Percentiles rank a stretch among this genome's conserved stretches.
phyloP scores from a whole-genome alignment of 2,888 invertebrate species.

The Sphaerophoria rueppellii region DNA sequence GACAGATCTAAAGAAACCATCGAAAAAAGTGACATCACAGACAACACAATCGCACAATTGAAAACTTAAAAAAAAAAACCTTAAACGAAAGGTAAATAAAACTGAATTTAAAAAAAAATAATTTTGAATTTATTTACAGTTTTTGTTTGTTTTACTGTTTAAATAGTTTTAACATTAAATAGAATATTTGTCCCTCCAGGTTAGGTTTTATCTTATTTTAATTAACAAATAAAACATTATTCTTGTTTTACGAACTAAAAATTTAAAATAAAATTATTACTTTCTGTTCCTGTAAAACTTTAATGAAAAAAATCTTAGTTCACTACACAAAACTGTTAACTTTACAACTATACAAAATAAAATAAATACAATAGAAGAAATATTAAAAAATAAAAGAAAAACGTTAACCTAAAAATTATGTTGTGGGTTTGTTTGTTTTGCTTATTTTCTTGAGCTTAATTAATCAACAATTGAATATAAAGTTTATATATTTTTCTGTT shows the following conservation, averaged over 20 bases:
- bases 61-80: background rate
- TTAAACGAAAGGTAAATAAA: constrained; percentile 22
- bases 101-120: constrained; percentile 47
- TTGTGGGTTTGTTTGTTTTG: constrained; percentile 60
- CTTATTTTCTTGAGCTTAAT: constrained; percentile 55
- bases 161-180: constrained; percentile 66
- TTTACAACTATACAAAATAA: constrained; percentile 50
- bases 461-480: constrained; percentile 48
- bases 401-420: background rate
- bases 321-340: constrained; percentile 9
- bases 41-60: background rate
- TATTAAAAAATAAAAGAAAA: constrained; percentile 24
- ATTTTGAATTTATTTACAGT: constrained; percentile 61
- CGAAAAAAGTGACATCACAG: background rate
- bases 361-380: constrained; percentile 20
- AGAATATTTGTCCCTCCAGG: constrained; percentile 57
- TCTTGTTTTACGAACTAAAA: constrained; percentile 14
- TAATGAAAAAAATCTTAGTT: constrained; percentile 15
- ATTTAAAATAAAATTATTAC: constrained; percentile 15
- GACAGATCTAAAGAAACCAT: no score
- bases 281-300: background rate
- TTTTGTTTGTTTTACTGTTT: constrained; percentile 30
- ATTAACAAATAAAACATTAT: constrained; percentile 45
- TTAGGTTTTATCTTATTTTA: constrained; percentile 31
- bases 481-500: constrained; percentile 34